Evolutionary conservation across 2,888 invertebrate genomes (phyloP).

Genomic region (Rhagonycha fulva): DNA sequence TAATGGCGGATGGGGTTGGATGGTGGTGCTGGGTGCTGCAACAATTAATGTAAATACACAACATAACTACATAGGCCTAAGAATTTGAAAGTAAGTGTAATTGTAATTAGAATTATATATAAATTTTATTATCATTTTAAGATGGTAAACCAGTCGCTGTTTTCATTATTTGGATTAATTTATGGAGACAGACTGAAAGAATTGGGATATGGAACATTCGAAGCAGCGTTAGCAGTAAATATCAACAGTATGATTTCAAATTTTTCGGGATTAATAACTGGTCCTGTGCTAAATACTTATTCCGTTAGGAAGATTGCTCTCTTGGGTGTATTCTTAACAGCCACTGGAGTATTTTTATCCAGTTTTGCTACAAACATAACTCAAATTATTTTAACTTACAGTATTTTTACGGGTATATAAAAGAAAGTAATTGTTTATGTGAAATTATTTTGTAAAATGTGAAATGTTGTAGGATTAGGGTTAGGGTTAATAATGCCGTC

Average conservation of each 20-base stretch:
- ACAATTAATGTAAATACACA: conserved; percentile 66
- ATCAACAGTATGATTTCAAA: conserved; percentile 68
- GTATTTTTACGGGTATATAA: conserved; percentile 58
- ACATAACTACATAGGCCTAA: background rate
- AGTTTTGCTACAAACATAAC: conserved; percentile 58
- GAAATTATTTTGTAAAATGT: conserved; percentile 10
- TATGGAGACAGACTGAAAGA: conserved; percentile 67
- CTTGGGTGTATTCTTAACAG: conserved; percentile 59
- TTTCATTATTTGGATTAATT: conserved; percentile 71
- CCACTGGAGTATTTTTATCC: conserved; percentile 59
- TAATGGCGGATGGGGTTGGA: conserved; percentile 78
- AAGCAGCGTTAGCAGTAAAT: conserved; percentile 70
- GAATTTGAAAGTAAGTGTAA: conserved; percentile 1
- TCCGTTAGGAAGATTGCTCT: conserved; percentile 61
- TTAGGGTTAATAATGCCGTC: conserved; percentile 73
- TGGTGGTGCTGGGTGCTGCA: conserved; percentile 68
- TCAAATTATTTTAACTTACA: conserved; percentile 62
- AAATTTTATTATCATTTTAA: conserved; percentile 22
- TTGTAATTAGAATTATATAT: conserved; percentile 6
- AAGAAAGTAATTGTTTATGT: conserved; percentile 12
- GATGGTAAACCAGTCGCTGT: conserved; percentile 72
- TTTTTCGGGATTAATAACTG: conserved; percentile 70
- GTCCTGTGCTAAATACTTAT: conserved; percentile 65
- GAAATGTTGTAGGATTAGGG: conserved; percentile 61
- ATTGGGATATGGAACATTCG: conserved; percentile 68